These are phyloP conservation scores for Xestobium rufovillosum DNA, from an alignment of 2,888 invertebrate species.

Conservation along the genomic window DNA sequence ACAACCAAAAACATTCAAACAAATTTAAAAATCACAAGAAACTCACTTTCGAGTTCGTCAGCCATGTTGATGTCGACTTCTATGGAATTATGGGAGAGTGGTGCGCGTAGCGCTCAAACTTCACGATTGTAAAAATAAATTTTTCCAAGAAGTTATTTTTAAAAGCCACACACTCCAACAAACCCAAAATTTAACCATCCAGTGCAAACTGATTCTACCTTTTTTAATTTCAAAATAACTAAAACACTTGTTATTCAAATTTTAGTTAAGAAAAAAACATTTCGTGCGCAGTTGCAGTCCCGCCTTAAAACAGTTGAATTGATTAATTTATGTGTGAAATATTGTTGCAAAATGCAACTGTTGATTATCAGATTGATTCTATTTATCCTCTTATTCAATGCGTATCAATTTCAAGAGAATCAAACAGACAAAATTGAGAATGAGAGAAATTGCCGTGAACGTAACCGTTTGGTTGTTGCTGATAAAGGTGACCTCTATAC, in stretches of 20 bases:
- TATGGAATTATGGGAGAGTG: slow-evolving; percentile 33
- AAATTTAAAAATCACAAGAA: slow-evolving; percentile 4
- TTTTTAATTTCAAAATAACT: too few species aligned
- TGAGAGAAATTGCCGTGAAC: slow-evolving; percentile 42
- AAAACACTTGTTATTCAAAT: too few species aligned
- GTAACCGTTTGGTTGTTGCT: slow-evolving; percentile 40
- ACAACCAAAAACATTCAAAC: neutral
- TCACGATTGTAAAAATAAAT: slow-evolving; percentile 23
- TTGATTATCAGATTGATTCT: neutral
- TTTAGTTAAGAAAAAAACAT: too few species aligned
- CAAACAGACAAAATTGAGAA: slow-evolving; percentile 17
- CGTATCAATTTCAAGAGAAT: neutral
- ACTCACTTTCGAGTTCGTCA: slow-evolving; percentile 72
- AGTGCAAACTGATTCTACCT: too few species aligned
- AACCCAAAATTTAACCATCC: slow-evolving; percentile 7
- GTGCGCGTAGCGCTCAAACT: slow-evolving; percentile 26
- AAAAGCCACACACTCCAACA: neutral
- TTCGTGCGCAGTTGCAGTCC: slow-evolving; percentile 14
- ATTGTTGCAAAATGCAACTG: neutral
- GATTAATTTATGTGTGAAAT: slow-evolving; percentile 11
- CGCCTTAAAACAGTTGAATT: slow-evolving; percentile 17
- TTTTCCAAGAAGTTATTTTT: slow-evolving; percentile 6
- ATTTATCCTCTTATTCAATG: neutral
- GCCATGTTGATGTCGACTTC: slow-evolving; percentile 66
- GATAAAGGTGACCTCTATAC: slow-evolving; percentile 44